These are phyloP conservation scores for Drosophila conformis DNA, from an alignment of 2,888 invertebrate species.

Conservation along the genomic window DNA sequence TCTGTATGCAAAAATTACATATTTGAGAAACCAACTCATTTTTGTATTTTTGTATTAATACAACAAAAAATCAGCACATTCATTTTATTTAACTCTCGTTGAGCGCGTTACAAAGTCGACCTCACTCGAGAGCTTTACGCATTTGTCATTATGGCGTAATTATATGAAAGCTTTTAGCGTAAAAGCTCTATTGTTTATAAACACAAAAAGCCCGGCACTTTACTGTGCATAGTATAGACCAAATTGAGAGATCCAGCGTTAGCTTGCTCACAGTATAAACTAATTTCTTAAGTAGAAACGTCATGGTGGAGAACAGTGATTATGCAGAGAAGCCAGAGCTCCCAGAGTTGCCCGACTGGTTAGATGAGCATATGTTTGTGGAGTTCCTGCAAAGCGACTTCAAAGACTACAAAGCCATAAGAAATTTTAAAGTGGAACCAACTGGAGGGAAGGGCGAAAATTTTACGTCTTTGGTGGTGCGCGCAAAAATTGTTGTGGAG, in stretches of 20 bases:
- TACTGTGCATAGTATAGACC: background rate
- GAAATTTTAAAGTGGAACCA: slow-evolving; percentile 53
- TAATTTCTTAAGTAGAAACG: background rate
- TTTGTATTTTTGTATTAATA: background rate
- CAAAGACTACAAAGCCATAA: slow-evolving; percentile 54
- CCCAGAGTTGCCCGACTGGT: slow-evolving; percentile 40
- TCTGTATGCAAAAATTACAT: background rate
- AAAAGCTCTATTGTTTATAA: slow-evolving; percentile 13
- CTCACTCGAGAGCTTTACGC: background rate
- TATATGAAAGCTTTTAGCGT: slow-evolving; percentile 11
- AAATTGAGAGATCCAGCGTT: background rate
- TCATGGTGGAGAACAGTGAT: slow-evolving; percentile 38
- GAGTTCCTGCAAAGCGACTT: slow-evolving; percentile 66
- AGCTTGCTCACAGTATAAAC: slow-evolving; percentile 14
- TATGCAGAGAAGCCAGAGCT: background rate
- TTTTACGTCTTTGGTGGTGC: slow-evolving; percentile 73
- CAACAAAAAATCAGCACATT: background rate
- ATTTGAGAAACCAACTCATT: background rate
- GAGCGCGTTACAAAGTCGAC: background rate
- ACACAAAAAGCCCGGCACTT: background rate
- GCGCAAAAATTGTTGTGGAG: slow-evolving; percentile 61
- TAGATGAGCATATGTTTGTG: slow-evolving; percentile 53
- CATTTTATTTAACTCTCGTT: background rate
- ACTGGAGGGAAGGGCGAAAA: slow-evolving; percentile 78
- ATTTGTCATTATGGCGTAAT: slow-evolving; percentile 28